A percentile compares a stretch with the other conserved stretches of the same genome.
phyloP scores from a whole-genome alignment of 2,888 invertebrate genomes.

The Podotricha telesiphe region DNA sequence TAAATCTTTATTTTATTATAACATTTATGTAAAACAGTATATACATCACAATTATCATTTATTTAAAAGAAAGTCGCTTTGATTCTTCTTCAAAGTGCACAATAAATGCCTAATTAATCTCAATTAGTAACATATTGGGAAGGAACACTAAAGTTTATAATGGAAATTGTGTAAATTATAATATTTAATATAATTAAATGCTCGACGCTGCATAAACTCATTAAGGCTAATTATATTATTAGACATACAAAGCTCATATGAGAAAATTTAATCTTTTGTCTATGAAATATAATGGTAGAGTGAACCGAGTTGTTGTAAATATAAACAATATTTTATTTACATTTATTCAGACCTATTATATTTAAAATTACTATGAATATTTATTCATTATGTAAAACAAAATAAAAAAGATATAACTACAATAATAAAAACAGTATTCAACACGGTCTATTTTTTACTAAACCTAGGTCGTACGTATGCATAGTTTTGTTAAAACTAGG shows the following conservation, averaged over 20 bases:
- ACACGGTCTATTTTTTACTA: neutral
- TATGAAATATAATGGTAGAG: conserved; percentile 14
- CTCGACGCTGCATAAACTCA: conserved; percentile 20
- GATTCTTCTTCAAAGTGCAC: neutral
- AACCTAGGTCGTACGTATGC: neutral
- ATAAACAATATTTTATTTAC: neutral
- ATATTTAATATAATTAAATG: conserved; percentile 21
- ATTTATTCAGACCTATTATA: neutral
- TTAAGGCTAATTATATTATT: conserved; percentile 29
- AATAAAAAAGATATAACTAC: neutral
- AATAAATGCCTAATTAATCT: neutral
- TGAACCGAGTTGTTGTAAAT: conserved; percentile 16
- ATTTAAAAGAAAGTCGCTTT: no score
- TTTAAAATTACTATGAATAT: neutral
- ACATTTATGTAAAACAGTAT: no score
- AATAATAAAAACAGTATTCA: neutral
- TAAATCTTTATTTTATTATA: no score
- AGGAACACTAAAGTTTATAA: conserved; percentile 1
- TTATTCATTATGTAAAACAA: neutral
- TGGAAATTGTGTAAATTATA: conserved; percentile 18
- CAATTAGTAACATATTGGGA: conserved; percentile 3
- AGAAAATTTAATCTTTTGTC: conserved; percentile 25
- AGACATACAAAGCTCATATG: conserved; percentile 22
- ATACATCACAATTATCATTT: no score
- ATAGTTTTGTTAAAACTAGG: no score